These are phyloP conservation scores for Linnaemya vulpina DNA, from an alignment of 2,888 invertebrate species.

Conservation along the genomic window DNA sequence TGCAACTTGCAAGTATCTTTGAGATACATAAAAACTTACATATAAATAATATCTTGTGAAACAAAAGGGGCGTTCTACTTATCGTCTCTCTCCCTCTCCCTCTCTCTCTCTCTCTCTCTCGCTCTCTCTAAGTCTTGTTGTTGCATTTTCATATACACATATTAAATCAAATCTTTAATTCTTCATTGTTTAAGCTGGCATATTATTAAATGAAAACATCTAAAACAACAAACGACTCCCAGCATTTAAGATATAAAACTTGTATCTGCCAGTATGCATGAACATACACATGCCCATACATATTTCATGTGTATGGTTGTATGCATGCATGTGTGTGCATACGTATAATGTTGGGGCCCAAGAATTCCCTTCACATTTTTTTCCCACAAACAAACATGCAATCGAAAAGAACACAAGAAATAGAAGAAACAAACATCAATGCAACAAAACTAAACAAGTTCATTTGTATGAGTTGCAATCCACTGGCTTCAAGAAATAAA, in stretches of 20 bases:
- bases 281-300: too few species aligned
- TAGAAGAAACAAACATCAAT: slow-evolving; percentile 22
- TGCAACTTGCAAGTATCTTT: not conserved
- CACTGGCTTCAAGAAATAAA: not conserved
- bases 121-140: not conserved
- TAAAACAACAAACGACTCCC: slow-evolving; percentile 2
- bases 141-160: not conserved
- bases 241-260: slow-evolving; percentile 15
- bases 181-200: not conserved
- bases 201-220: slow-evolving; percentile 10
- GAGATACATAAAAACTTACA: not conserved
- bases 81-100: not conserved
- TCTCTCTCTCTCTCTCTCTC: not conserved
- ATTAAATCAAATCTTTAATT: slow-evolving; percentile 23
- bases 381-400: slow-evolving; percentile 72
- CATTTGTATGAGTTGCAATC: slow-evolving; percentile 22
- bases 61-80: not conserved
- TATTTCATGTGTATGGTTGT: not conserved
- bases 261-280: not conserved
- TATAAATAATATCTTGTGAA: slow-evolving; percentile 6
- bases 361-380: slow-evolving; percentile 80
- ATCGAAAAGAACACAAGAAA: slow-evolving; percentile 24
- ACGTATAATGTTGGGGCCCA: not conserved
- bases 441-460: slow-evolving; percentile 9
- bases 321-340: not conserved